Base-by-base conservation (phyloP, 2,113 vertebrate species). In the Seriola dumerili region DNA sequence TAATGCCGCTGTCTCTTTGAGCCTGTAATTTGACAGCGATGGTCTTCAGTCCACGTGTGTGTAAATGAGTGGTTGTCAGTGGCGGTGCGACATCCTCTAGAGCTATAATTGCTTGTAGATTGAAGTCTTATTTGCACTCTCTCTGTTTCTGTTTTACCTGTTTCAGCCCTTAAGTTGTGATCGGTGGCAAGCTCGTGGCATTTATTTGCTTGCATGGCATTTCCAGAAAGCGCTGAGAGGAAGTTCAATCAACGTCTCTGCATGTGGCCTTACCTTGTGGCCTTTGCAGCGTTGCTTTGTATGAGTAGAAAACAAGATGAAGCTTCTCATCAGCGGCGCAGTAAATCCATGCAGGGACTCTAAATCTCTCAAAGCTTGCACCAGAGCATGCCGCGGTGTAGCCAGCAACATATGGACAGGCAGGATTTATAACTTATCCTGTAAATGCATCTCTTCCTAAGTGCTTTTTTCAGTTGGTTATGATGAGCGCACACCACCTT, bases 351-450 rank as follows among this genome's bases (percentile, higher is more conserved):
- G 40, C 40, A 14, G 29, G 38, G 63, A n/a, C 80, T 78, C 59
- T 80, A 80, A 84, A 84, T 91, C 78, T 69, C 74, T 73, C 57
- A 65, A 23, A 72, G 50, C 76, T 83, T 83, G 72, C 75, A 46
- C 70, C 64, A 6, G 50, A 85, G 70, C 66, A 46, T 55, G 46
- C 25, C 21, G 38, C 38, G 57, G n/a, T 70, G 83, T 55, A 65
- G 61, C 71, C 72, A 25, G 62, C 7, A 4, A 76, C 78, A 42
- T 72, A 46, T 13, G 44, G 71, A 72, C 77, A 59, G 52, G 36
- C 57, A 23, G 63, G 69, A 85, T 84, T 86, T 83, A 88, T 76
- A 29, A 67, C 34, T 61, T 40, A 8, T 61, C 65, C 19, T 61
- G 83, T n/a, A 76, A 78, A 81, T 36, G 32, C 72, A 25, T 78